Percentiles rank a stretch among this genome's conserved stretches.
Evolutionary conservation across 2,113 vertebrate genomes (phyloP).

Genomic region (Genyomyrus donnyi): DNA sequence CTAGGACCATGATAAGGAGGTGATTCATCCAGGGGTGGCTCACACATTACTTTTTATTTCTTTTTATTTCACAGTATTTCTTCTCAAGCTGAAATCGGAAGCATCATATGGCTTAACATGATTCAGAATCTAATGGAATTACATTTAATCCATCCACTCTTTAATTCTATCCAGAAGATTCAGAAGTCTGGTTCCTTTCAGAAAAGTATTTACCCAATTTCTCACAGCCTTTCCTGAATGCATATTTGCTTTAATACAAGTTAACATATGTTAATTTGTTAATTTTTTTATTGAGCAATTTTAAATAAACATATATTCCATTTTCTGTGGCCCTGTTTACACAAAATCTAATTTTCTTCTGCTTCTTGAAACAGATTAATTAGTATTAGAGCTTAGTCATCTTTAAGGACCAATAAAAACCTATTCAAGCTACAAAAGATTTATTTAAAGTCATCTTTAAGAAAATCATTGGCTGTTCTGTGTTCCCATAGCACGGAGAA

Average conservation of each 20-base stretch:
- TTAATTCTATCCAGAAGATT: not conserved
- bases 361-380: slow-evolving; percentile 4
- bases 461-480: not conserved
- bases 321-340: not conserved
- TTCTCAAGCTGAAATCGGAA: not conserved
- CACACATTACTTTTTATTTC: not conserved
- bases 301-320: not conserved
- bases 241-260: not conserved
- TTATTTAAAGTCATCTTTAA: not conserved
- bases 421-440: not conserved
- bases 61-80: not conserved
- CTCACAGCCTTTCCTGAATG: not conserved
- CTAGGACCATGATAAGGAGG: not conserved
- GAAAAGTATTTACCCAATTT: not conserved
- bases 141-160: not conserved
- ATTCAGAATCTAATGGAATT: not conserved
- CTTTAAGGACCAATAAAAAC: slow-evolving; percentile 9
- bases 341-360: not conserved
- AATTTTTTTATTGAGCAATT: not conserved
- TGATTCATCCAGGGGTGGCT: not conserved
- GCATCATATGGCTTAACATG: not conserved
- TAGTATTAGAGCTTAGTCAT: slow-evolving; percentile 2
- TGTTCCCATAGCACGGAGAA: not conserved
- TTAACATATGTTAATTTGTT: not conserved
- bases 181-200: not conserved